phyloP scores from a whole-genome alignment of 1,140 invertebrate species.

The Phenacoccus solenopsis region DNA sequence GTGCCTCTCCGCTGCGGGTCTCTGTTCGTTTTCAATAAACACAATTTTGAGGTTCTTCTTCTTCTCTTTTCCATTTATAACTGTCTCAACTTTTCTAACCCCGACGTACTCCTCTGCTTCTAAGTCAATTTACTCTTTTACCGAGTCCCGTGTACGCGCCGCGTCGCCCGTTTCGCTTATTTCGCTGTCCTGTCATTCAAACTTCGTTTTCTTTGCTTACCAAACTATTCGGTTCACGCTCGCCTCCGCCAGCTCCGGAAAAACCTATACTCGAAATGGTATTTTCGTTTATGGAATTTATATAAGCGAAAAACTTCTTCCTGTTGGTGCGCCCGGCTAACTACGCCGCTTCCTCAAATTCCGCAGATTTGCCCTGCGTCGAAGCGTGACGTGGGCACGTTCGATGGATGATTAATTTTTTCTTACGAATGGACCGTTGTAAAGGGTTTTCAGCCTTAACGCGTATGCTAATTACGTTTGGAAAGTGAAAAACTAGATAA shows the following conservation, averaged over 20 bases:
- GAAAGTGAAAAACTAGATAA: too few species aligned
- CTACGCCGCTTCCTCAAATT: neutral
- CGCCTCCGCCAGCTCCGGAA: neutral
- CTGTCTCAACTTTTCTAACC: constrained; percentile 19
- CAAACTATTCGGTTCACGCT: neutral
- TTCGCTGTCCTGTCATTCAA: constrained; percentile 17
- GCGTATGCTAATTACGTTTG: too few species aligned
- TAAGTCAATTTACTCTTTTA: neutral
- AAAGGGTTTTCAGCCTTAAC: too few species aligned
- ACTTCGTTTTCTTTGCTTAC: constrained; percentile 7
- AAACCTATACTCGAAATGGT: neutral
- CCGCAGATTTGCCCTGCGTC: neutral
- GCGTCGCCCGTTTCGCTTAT: neutral
- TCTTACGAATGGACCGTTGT: too few species aligned
- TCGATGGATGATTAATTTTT: constrained; percentile 4
- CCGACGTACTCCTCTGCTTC: neutral
- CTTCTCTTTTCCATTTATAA: constrained; percentile 24
- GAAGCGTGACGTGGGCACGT: neutral
- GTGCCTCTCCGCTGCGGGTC: constrained; percentile 12
- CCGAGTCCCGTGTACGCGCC: neutral
- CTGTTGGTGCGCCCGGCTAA: too few species aligned
- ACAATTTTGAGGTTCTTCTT: constrained; percentile 25
- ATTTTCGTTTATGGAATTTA: constrained; percentile 11
- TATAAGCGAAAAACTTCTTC: constrained; percentile 5
- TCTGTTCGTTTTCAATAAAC: constrained; percentile 23